Base-by-base conservation (phyloP, 2,888 invertebrate genomes). In the Drosophila macrospina region DNA sequence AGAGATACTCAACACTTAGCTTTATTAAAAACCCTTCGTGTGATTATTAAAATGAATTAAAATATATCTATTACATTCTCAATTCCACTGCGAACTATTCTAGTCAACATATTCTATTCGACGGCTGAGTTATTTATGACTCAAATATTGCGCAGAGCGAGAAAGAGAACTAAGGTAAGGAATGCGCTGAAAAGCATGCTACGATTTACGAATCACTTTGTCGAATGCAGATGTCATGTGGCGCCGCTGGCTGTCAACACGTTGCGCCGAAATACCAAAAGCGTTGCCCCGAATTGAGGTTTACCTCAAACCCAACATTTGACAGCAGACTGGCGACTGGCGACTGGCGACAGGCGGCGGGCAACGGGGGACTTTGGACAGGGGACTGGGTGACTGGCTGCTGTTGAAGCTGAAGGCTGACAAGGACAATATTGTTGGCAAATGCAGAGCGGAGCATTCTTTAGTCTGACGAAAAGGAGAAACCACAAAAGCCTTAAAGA, bases 171-270 rank as follows among this genome's bases (percentile, higher is more conserved):
- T 26, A 1, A 26, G 15, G 28, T 37, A 15, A n/a, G 45, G 37
- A 45, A 16, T 10, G 26, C 57, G 16, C 50, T 67, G 62, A 47
- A 74, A 62, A 74, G 47, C 62, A 37, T 72, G 67, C 59, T 16
- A 59, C 67, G 55, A 55, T 59, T 72, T 67, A 44, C 67, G 72
- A 77, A 67, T 77, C 78, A 72, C 67, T 60, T 72, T 59, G 67
- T 55, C 62, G 72, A 62, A 47, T 67, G 66, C 73, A 77, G 55
- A 77, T 73, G 74, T 68, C 73, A 74, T 52, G 78, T 67, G 73
- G 59, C 67, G 51, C 72, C 55, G 61, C 54, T 39, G 59, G 13
- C 62, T 77, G 74, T 72, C 74, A 74, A 51, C 78, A 51, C 62
- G 68, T 56, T 51, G 65, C 13, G 28, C 50, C 56, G 54, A 57